Percentiles rank a stretch among this genome's conserved stretches.
Evolutionary conservation across 1,140 invertebrate species (phyloP).

Genomic region (Varroa destructor): DNA sequence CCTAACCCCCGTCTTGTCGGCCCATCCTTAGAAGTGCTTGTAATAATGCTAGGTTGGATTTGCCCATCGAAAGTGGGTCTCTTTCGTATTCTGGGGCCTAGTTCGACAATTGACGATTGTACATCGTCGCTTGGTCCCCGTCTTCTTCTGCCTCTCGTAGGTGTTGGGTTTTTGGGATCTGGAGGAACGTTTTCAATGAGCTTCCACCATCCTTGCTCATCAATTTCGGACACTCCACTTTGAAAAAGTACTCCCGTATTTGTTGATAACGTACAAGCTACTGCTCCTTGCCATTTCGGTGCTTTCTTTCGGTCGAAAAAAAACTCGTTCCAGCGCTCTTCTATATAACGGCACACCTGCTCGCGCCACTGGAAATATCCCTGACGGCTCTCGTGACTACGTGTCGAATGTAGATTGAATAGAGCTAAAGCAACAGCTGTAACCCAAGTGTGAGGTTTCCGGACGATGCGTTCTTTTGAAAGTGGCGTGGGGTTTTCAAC

Average conservation of each 20-base stretch:
- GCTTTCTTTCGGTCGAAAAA: slow-evolving; percentile 19
- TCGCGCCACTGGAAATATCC: slow-evolving; percentile 26
- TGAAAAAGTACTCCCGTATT: slow-evolving; percentile 16
- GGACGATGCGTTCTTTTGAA: not conserved
- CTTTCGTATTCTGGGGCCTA: slow-evolving; percentile 16
- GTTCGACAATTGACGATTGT: not conserved
- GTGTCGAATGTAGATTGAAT: slow-evolving; percentile 10
- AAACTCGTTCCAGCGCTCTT: slow-evolving; percentile 9
- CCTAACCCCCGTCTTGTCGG: no score
- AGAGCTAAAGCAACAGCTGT: slow-evolving; percentile 4
- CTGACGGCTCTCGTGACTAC: not conserved
- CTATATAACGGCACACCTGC: slow-evolving; percentile 15
- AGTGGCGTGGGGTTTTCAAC: no score
- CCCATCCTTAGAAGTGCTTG: no score
- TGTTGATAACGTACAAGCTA: slow-evolving; percentile 14
- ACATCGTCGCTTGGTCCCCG: not conserved
- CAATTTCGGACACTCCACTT: slow-evolving; percentile 8
- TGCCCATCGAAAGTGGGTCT: not conserved
- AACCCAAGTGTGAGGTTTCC: slow-evolving; percentile 1
- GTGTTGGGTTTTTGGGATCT: slow-evolving; percentile 4
- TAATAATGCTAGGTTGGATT: no score
- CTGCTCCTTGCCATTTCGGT: slow-evolving; percentile 20
- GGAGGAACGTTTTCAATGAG: slow-evolving; percentile 7
- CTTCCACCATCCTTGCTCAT: slow-evolving; percentile 19
- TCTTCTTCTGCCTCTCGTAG: slow-evolving; percentile 5